phyloP scores from a whole-genome alignment of 2,888 invertebrate species.

The Leptopilina syphax region DNA sequence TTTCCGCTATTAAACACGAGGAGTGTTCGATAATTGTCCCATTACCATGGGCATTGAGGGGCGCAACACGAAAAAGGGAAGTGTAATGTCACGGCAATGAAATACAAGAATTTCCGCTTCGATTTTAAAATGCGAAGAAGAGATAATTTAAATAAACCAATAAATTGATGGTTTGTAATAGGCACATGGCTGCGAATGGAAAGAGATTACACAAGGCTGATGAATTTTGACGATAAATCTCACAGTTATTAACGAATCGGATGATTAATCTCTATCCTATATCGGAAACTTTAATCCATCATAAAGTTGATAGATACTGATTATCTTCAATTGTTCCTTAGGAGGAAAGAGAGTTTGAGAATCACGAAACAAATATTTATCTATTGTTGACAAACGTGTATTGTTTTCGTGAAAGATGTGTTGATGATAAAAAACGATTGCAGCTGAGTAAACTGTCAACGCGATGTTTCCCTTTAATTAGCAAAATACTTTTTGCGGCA shows the following conservation, averaged over 20 bases:
- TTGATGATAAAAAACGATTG: conserved; percentile 16
- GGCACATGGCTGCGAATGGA: not conserved
- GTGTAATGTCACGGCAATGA: conserved; percentile 13
- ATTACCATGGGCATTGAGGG: conserved; percentile 36
- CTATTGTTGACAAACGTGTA: conserved; percentile 20
- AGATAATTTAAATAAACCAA: conserved; percentile 15
- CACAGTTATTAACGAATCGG: not conserved
- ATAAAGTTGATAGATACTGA: conserved; percentile 2
- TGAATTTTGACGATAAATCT: conserved; percentile 3
- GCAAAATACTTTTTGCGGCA: conserved; percentile 20
- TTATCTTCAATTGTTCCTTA: not conserved
- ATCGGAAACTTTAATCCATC: not conserved
- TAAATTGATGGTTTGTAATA: conserved; percentile 1
- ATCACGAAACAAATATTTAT: not conserved
- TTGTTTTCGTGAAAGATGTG: not conserved
- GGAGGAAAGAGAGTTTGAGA: not conserved
- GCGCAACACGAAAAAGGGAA: conserved; percentile 24
- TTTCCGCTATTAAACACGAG: conserved; percentile 25
- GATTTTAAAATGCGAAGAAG: not conserved
- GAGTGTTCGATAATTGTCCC: conserved; percentile 36
- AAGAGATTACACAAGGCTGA: conserved; percentile 20
- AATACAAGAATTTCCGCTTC: conserved; percentile 3
- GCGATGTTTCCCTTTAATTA: conserved; percentile 29
- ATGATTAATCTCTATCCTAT: conserved; percentile 1
- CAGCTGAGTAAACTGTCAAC: conserved; percentile 32